Evolutionary conservation across 1,140 invertebrate genomes (phyloP).

Genomic region (Euura saliciscinereae): DNA sequence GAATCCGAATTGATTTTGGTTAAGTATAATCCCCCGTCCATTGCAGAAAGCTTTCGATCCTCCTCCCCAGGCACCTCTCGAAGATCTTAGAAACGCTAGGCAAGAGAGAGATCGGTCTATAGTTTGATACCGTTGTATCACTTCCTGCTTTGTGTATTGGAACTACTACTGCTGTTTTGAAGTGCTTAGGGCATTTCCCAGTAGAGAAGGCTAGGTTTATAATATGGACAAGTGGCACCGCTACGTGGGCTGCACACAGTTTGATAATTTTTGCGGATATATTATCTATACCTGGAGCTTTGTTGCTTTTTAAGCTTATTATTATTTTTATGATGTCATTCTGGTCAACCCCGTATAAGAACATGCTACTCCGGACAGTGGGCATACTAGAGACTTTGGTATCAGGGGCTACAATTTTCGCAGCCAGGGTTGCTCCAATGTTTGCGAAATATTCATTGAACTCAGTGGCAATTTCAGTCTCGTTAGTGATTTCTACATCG

Average conservation of each 20-base stretch:
- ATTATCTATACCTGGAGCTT: neutral
- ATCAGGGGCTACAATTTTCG: neutral
- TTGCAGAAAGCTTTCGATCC: slow-evolving; percentile 12
- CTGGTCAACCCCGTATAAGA: neutral
- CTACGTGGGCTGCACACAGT: neutral
- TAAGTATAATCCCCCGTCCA: neutral
- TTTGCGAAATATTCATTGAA: neutral
- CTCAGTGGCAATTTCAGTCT: neutral
- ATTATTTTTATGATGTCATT: neutral
- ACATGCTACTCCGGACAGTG: neutral
- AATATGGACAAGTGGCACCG: neutral
- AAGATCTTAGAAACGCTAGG: slow-evolving; percentile 21
- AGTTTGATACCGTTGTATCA: slow-evolving; percentile 29
- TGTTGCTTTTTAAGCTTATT: neutral
- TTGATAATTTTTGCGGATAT: neutral
- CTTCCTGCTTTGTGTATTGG: slow-evolving; percentile 31
- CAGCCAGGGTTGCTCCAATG: neutral
- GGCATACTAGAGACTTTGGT: neutral
- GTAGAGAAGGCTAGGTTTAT: neutral
- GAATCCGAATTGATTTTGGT: slow-evolving; percentile 22
- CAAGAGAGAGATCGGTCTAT: slow-evolving; percentile 33
- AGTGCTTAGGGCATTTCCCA: neutral
- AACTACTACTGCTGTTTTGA: slow-evolving; percentile 3
- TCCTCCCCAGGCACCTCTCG: slow-evolving; percentile 17
- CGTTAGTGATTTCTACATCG: neutral